Conservation (phyloP, 2,888 invertebrate genomes). For the Chrysolina americana region DNA sequence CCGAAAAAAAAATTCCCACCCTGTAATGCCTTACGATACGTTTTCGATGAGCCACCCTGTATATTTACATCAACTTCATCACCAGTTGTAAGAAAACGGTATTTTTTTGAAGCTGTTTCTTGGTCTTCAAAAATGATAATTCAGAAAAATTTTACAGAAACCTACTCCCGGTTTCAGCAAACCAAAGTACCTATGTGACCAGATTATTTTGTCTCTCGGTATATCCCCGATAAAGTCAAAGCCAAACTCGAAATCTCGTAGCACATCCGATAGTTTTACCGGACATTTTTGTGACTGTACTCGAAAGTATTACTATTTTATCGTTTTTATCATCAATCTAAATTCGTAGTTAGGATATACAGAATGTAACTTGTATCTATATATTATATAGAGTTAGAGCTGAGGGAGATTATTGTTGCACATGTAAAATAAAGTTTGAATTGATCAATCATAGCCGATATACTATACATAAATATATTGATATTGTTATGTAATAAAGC, state of each 20-base stretch:
- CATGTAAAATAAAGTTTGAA: constrained; percentile 45
- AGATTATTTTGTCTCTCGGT: background rate
- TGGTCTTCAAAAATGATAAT: too few species aligned
- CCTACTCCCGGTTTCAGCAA: too few species aligned
- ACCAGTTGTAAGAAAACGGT: too few species aligned
- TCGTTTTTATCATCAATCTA: constrained; percentile 29
- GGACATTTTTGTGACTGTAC: constrained; percentile 17
- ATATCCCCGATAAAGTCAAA: background rate
- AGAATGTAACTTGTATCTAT: constrained; percentile 42
- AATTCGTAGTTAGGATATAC: constrained; percentile 37
- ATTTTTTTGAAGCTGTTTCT: too few species aligned
- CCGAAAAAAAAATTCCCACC: too few species aligned
- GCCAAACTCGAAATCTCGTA: constrained; percentile 16
- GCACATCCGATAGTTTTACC: constrained; percentile 14
- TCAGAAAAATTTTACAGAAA: too few species aligned
- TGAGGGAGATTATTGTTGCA: constrained; percentile 43
- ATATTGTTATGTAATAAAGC: constrained; percentile 52
- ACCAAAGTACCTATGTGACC: background rate
- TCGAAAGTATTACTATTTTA: constrained; percentile 27
- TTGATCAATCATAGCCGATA: constrained; percentile 44
- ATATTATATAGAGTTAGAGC: constrained; percentile 48
- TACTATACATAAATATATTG: constrained; percentile 49
- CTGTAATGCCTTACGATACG: too few species aligned
- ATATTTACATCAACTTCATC: too few species aligned
- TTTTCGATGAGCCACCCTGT: too few species aligned